Evolutionary conservation across 2,113 vertebrate genomes (phyloP), one percentile per base, ranked within the genome.

Genomic region (Perca schrenkii): DNA sequence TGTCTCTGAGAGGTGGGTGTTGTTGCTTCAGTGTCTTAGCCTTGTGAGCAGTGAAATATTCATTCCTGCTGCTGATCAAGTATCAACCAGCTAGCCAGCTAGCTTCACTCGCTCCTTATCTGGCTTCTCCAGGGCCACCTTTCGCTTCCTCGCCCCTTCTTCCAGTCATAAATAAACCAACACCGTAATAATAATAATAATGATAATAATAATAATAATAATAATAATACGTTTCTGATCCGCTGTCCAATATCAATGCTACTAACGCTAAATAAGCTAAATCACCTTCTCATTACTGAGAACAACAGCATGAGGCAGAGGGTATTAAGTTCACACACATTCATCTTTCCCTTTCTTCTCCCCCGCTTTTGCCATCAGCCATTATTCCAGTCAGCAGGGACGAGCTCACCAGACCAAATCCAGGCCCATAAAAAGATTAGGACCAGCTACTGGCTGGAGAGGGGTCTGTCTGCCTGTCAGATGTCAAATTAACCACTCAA

Each of bases 1-100:
- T n/a, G 76, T 43, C 11, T 68, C 34, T 46, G 28, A 60, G 68
- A 58, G 60, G 36, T 57, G 50, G 75, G 50, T 50, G 84, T 31
- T 47, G 79, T 31, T 63, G 68, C 54, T 64, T 66, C 25, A 58
- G 82, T 15, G 53, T 74, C 83, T 72, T 53, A 65, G 80, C 60
- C 85, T 46, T 70, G 62, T 72, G 83, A 87, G 62, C 74, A 78
- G 91, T 93, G 91, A 94, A 94, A 94, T 89, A 93, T 94, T 93
- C 56, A 93, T 94, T 62, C 82, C 72, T 43, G 49, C 76, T 77
- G 75, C 89, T 79, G 90, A 92, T 94, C 93, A 85, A 80, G 84
- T 93, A 67, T 90, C 93, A 89, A 49, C 49, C 65, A 57, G 54
- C 76, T 71, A 82, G 74, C 71, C 73, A 67, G 80, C 69, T 60